phyloP scores from a whole-genome alignment of 2,797 vertebrate species.

The Sebastes oblongus region DNA sequence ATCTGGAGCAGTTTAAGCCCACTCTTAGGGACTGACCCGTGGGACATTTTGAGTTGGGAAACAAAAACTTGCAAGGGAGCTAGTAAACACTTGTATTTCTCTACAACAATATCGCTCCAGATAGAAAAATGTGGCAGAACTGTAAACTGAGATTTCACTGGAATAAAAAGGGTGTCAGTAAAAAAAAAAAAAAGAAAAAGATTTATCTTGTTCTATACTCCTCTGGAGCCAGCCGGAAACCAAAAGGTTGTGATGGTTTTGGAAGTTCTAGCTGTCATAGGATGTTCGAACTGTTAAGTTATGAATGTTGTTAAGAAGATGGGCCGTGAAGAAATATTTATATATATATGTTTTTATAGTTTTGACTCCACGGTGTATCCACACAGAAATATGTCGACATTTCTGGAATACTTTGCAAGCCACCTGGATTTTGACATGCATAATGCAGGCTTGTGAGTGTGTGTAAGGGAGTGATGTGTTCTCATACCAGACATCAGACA shows the following conservation, averaged over 20 bases:
- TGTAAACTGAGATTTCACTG: slow-evolving; percentile 21
- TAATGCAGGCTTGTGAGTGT: slow-evolving; percentile 10
- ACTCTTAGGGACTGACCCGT: slow-evolving; percentile 66
- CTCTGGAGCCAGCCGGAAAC: slow-evolving; percentile 17
- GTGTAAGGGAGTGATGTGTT: slow-evolving; percentile 22
- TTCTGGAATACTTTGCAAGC: slow-evolving; percentile 26
- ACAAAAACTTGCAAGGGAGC: slow-evolving; percentile 65
- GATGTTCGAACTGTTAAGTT: slow-evolving; percentile 28
- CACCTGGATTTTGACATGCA: slow-evolving; percentile 37
- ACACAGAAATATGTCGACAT: slow-evolving; percentile 37
- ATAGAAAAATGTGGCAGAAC: slow-evolving; percentile 22
- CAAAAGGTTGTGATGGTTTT: slow-evolving; percentile 40
- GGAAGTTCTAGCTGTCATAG: slow-evolving; percentile 13
- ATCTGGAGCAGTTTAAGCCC: slow-evolving; percentile 81
- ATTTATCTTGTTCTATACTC: not conserved
- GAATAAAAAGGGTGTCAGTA: slow-evolving; percentile 9
- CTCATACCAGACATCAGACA: slow-evolving; percentile 97
- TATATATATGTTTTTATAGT: slow-evolving; percentile 27
- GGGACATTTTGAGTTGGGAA: slow-evolving; percentile 75
- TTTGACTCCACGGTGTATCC: slow-evolving; percentile 17
- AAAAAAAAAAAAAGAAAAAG: not conserved
- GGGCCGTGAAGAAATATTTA: slow-evolving; percentile 20
- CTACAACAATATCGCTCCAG: slow-evolving; percentile 5
- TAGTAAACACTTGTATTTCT: slow-evolving; percentile 62
- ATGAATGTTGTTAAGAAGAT: slow-evolving; percentile 30